These are phyloP conservation scores for Sthenelais limicola DNA, from an alignment of 2,888 invertebrate species.

Conservation along the genomic window DNA sequence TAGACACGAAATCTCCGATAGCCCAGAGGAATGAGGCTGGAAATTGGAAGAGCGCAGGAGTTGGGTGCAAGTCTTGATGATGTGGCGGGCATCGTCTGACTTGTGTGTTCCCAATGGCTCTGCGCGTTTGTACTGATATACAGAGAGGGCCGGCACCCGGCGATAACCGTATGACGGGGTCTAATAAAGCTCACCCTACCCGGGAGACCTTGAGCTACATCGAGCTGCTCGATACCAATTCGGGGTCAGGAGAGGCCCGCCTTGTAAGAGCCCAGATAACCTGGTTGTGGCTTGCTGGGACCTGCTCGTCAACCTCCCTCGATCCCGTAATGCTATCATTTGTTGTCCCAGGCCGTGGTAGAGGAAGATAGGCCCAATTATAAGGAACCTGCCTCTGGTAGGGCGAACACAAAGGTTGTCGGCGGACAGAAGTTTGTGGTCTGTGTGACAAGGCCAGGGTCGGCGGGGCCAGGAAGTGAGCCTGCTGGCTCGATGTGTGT, in stretches of 20 bases:
- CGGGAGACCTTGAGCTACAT: not conserved
- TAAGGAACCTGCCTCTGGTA: not conserved
- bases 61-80: not conserved
- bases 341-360: slow-evolving; percentile 24
- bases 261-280: slow-evolving; percentile 27
- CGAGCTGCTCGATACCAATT: slow-evolving; percentile 11
- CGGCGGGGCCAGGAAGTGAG: slow-evolving; percentile 23
- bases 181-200: not conserved
- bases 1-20: slow-evolving; percentile 23
- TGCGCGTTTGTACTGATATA: slow-evolving; percentile 25
- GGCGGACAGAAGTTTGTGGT: slow-evolving; percentile 8
- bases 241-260: slow-evolving; percentile 5
- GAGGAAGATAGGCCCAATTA: slow-evolving; percentile 35
- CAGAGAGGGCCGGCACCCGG: not conserved
- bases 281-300: slow-evolving; percentile 13
- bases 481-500: slow-evolving; percentile 1
- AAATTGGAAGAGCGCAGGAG: slow-evolving; percentile 24
- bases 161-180: slow-evolving; percentile 27
- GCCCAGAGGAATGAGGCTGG: slow-evolving; percentile 14
- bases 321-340: slow-evolving; percentile 28
- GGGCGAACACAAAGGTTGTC: slow-evolving; percentile 17
- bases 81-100: not conserved
- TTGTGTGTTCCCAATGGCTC: not conserved
- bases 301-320: not conserved
- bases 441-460: not conserved